Percentiles rank a stretch among this genome's conserved stretches.
These are phyloP conservation scores for Lepilemur ruficaudatus DNA, from an alignment of 2,797 vertebrate genomes.

Conservation along the genomic window DNA sequence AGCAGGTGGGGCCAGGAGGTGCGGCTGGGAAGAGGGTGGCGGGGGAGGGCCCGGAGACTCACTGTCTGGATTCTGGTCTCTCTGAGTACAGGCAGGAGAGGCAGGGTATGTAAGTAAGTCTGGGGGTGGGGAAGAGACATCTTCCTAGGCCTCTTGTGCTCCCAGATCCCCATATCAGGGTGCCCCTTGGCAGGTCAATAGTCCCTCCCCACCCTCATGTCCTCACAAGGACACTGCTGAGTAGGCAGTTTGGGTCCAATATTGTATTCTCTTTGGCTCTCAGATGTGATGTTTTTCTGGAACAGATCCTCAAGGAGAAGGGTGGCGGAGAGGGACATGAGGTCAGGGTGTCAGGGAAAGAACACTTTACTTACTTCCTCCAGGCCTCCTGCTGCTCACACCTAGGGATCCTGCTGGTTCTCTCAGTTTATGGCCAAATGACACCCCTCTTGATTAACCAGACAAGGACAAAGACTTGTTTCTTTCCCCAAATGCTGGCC, in stretches of 20 bases:
- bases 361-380: neutral
- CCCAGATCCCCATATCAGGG: neutral
- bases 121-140: neutral
- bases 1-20: conserved; percentile 78
- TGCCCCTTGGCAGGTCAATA: neutral
- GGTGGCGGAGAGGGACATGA: neutral
- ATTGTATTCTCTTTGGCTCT: neutral
- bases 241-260: neutral
- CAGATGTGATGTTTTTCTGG: conserved; percentile 23
- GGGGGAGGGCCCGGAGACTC: conserved; percentile 73
- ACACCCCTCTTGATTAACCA: neutral
- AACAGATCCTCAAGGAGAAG: conserved; percentile 14
- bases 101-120: conserved; percentile 9
- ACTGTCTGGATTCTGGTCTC: conserved; percentile 67
- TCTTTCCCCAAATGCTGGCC: neutral
- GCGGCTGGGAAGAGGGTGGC: conserved; percentile 51
- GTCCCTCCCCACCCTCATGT: neutral
- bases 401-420: neutral
- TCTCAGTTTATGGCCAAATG: neutral
- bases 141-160: conserved; percentile 9
- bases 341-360: neutral
- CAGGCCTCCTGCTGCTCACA: neutral
- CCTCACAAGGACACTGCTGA: neutral
- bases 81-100: conserved; percentile 61
- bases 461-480: neutral